phyloP scores from a whole-genome alignment of 2,113 vertebrate species.

The Macroglossus sobrinus region DNA sequence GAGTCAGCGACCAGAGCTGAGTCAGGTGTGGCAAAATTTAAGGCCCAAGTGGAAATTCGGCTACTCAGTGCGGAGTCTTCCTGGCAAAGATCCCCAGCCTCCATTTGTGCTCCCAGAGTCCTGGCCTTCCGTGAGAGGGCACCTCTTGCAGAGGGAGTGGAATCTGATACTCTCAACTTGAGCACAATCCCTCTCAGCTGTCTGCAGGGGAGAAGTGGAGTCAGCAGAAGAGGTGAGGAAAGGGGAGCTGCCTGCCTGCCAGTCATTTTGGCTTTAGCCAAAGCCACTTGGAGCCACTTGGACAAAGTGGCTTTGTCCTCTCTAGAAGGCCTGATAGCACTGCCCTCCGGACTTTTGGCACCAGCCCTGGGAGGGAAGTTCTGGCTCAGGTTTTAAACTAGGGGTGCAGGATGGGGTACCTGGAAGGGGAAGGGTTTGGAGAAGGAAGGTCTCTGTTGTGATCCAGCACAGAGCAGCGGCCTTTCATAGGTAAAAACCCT shows the following conservation, averaged over 20 bases:
- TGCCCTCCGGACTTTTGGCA: background rate
- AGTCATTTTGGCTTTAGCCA: background rate
- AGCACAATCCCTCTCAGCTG: background rate
- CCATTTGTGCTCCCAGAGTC: background rate
- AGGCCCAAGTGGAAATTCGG: background rate
- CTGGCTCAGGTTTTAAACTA: background rate
- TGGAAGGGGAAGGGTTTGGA: background rate
- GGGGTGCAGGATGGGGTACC: background rate
- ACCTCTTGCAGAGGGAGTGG: background rate
- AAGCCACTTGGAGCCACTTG: background rate
- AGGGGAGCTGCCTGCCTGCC: background rate
- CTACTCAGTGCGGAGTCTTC: background rate
- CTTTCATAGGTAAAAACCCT: constrained; percentile 74
- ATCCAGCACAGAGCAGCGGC: background rate
- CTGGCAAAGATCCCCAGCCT: background rate
- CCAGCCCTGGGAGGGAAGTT: background rate
- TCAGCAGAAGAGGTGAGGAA: background rate
- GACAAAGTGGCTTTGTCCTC: background rate
- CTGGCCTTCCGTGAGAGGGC: background rate
- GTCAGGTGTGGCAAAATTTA: background rate
- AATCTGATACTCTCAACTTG: background rate
- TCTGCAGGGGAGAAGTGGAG: background rate
- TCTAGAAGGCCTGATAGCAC: background rate
- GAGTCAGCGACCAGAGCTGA: background rate
- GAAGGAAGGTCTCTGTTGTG: background rate